phyloP scores from a whole-genome alignment of 2,888 invertebrate genomes.

The Mamestra brassicae region DNA sequence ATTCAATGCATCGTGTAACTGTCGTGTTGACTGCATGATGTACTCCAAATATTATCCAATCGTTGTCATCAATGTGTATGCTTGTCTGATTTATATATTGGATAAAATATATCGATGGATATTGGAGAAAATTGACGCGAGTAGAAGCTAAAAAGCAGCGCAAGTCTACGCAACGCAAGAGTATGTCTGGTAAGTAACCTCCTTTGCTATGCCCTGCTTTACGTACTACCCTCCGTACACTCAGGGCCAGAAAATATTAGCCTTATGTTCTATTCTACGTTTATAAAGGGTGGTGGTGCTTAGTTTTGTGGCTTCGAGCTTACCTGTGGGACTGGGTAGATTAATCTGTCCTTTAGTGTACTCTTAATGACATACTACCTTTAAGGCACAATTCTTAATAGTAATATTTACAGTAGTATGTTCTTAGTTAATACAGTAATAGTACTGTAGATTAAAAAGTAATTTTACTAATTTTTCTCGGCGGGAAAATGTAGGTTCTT shows the following conservation, averaged over 20 bases:
- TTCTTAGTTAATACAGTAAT: conserved; percentile 59
- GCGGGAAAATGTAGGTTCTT: conserved; percentile 41
- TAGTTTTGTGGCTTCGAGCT: conserved; percentile 75
- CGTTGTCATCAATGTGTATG: conserved; percentile 88
- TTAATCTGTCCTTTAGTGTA: conserved; percentile 81
- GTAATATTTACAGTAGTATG: conserved; percentile 55
- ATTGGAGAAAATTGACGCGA: conserved; percentile 79
- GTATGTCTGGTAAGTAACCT: conserved; percentile 95
- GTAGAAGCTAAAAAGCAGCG: conserved; percentile 98
- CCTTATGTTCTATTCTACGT: conserved; percentile 47
- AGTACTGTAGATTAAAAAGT: conserved; percentile 56
- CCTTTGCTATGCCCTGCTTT: conserved; percentile 87
- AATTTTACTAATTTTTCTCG: conserved; percentile 56
- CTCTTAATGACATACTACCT: conserved; percentile 68
- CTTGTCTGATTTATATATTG: conserved; percentile 73
- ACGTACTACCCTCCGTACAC: conserved; percentile 78
- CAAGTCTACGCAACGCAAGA: conserved; percentile 93
- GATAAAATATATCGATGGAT: conserved; percentile 76
- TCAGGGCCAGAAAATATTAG: conserved; percentile 74
- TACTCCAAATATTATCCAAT: conserved; percentile 83
- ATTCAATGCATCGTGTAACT: conserved; percentile 88
- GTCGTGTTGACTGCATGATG: conserved; percentile 91
- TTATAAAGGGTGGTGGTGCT: conserved; percentile 66
- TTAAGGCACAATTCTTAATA: conserved; percentile 51
- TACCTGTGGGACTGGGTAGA: conserved; percentile 67